Evolutionary conservation across 2,113 vertebrate species (phyloP), one percentile per base, ranked within the genome.

Genomic region (Phodopus roborovskii): DNA sequence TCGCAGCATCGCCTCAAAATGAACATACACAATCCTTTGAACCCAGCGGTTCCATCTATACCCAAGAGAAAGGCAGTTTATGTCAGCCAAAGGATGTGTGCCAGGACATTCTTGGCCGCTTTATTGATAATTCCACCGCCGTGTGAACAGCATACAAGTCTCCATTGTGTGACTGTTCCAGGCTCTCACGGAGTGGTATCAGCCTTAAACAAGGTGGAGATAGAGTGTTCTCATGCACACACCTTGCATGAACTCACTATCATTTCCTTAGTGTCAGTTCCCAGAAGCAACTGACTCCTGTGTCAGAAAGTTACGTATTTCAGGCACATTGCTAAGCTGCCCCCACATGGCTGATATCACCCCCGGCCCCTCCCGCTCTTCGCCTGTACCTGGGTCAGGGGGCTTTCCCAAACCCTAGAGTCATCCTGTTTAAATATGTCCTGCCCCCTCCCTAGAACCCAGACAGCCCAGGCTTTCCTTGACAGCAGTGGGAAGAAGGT

Each of bases 401-500:
- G 5, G 20, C 39, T 90, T 83, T 75, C 50, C 85, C 42, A 87
- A 77, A 64, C 68, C 20, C 45, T 17, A 75, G 15, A 50, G 91
- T 42, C 50, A 66, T 26, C 78, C 91, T 88, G 75, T 73, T 88
- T 36, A 53, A 58, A 50, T 3, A 10, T 11, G 7, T 28, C 79
- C 75, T 28, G 48, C 5, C 79, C 53, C 12, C 13, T n/a, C 78
- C 81, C 66, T 10, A 39, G 96, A 88, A 53, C 71, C 58, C 58
- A 62, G 93, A 96, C 50, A 97, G 93, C 98, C 94, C 97, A 62
- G 92, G 96, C 95, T 98, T 98, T 98, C 98, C 98, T 96, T 91
- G 92, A 90, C 42, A 88, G 92, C 94, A 97, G 97, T 97, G 97
- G 98, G 98, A 98, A 98, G 98, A 98, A 98, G 97, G 96, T 92